Evolutionary conservation across 2,888 invertebrate genomes (phyloP), one percentile per base, ranked within the genome.

Genomic region (Eristalis intricaria): DNA sequence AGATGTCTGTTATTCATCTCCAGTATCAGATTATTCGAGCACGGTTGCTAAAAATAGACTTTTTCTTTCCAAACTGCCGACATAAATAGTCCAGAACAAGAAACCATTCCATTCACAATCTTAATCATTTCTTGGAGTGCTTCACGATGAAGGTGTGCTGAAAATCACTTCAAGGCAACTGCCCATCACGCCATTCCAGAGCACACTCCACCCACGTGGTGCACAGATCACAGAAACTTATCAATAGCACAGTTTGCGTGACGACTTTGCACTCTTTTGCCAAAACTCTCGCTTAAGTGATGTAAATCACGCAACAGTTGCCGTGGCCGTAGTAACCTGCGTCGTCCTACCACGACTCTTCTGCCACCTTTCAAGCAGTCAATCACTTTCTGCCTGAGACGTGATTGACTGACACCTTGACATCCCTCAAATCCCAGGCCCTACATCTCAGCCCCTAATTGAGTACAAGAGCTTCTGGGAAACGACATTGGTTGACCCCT

Each of bases 281-380:
- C 73, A 43, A 64, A 64, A 50, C 11, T 23, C 64, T 32, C 70
- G 19, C 70, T 70, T 2, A 32, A 65, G 29, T 70, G 63, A 56
- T 56, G 64, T 26, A 64, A 70, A 56, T 63, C 26, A 64, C 63
- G 26, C 56, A 56, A 35, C 69, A 64, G 63, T 63, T 50, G 4
- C 13, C 69, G 8, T 5, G 19, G 4, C 4, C 69, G 4, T 5
- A 23, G 32, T 26, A 50, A 63, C 15, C 63, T 38, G 11, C 58
- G 56, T 43, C 56, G 65, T 35, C 35, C 64, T 43, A 38, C 58
- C 63, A 29, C 56, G 78, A 70, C 64, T 56, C 78, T 61, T 68
- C 61, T 69, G 69, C 69, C 77, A 69, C 23, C 23, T 63, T 26
- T 58, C 65, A 43, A 64, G 15, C 61, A 19, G 78, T 58, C 70